A percentile compares a stretch with the other conserved stretches of the same genome.
Conservation (phyloP, 1,140 invertebrate species). For the Anagrus nilaparvatae region DNA sequence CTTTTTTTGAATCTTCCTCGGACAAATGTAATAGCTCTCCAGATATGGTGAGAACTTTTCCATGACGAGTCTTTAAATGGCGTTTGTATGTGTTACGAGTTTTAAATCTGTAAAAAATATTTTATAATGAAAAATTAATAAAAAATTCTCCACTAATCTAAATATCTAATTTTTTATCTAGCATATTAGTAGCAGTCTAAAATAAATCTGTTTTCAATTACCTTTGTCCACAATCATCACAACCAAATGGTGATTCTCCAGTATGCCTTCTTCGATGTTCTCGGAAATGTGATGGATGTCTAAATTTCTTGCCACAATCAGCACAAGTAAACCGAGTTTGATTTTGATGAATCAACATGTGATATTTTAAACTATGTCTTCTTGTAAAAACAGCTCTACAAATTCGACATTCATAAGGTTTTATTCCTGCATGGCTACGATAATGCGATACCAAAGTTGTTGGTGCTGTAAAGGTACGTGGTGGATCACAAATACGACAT, state of each 20-base stretch:
- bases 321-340: conserved; percentile 53
- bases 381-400: conserved; percentile 55
- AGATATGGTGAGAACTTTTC: conserved; percentile 49
- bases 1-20: conserved; percentile 48
- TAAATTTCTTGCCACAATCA: conserved; percentile 54
- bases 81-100: conserved; percentile 57
- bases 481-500: conserved; percentile 53
- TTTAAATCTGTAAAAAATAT: conserved; percentile 44
- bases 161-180: neutral
- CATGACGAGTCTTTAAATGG: conserved; percentile 50
- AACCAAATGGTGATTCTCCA: conserved; percentile 57
- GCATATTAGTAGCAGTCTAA: neutral
- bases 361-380: conserved; percentile 58
- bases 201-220: conserved; percentile 20
- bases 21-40: conserved; percentile 45
- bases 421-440: conserved; percentile 57
- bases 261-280: conserved; percentile 56
- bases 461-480: conserved; percentile 53
- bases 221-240: conserved; percentile 51
- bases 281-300: conserved; percentile 59
- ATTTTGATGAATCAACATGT: conserved; percentile 58
- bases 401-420: conserved; percentile 53
- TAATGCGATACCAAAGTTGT: conserved; percentile 58
- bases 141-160: conserved; percentile 4
- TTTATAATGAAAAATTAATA: conserved; percentile 10